Conservation (phyloP, 2,888 invertebrate species). For the Corythucha ciliata region DNA sequence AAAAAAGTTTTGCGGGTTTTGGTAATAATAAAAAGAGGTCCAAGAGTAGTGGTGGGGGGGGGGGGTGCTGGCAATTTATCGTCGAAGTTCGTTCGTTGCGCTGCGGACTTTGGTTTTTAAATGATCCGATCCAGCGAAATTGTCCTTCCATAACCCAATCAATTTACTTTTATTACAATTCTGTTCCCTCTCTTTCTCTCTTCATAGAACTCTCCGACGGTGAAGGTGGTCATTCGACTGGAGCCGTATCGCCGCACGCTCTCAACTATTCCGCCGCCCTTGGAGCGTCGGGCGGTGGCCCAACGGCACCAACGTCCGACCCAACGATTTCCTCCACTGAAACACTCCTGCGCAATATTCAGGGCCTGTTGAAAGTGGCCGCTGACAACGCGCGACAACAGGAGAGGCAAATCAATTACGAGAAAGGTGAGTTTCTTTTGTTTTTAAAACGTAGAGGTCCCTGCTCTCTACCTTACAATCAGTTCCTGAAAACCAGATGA, state of each 20-base stretch:
- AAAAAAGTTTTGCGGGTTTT: too few relatives aligned
- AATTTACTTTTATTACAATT: too few relatives aligned
- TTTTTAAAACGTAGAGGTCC: constrained; percentile 3
- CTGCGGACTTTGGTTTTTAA: too few relatives aligned
- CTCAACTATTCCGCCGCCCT: constrained; percentile 60
- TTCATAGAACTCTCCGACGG: constrained; percentile 63
- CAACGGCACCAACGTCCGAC: constrained; percentile 42
- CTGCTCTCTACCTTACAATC: too few relatives aligned
- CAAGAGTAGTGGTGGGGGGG: too few relatives aligned
- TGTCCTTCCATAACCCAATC: too few relatives aligned
- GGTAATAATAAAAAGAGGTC: too few relatives aligned
- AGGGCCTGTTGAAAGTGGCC: constrained; percentile 92
- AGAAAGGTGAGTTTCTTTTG: constrained; percentile 71
- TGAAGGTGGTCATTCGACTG: constrained; percentile 44
- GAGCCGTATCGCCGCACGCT: constrained; percentile 51
- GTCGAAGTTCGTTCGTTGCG: too few relatives aligned
- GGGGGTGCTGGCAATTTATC: too few relatives aligned
- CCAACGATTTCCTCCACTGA: constrained; percentile 74
- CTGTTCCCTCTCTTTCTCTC: background rate
- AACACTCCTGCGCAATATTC: constrained; percentile 87
- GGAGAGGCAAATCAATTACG: constrained; percentile 90
- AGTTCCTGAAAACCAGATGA: too few relatives aligned
- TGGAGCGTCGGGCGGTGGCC: constrained; percentile 45
- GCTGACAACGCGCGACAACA: constrained; percentile 94
- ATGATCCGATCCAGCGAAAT: too few relatives aligned